These are phyloP conservation scores for Microctonus brassicae DNA, from an alignment of 2,888 invertebrate genomes.

Conservation along the genomic window DNA sequence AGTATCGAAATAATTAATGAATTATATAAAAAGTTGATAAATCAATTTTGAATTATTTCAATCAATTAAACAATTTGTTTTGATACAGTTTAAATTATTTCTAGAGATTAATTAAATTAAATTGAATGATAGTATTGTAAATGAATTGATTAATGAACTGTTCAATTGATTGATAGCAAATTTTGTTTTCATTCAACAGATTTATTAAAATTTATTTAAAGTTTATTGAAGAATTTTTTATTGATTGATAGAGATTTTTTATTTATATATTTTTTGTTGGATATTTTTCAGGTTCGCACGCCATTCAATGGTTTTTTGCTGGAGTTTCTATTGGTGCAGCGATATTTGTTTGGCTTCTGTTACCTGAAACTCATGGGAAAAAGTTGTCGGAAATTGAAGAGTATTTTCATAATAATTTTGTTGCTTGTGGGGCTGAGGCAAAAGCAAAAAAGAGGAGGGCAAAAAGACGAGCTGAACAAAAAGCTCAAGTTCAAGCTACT, in stretches of 20 bases:
- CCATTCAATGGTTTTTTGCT: conserved; percentile 74
- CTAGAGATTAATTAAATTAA: too few relatives aligned
- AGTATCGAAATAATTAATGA: too few relatives aligned
- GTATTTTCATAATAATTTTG: conserved; percentile 69
- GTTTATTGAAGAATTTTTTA: too few relatives aligned
- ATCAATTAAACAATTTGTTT: too few relatives aligned
- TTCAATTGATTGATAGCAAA: too few relatives aligned
- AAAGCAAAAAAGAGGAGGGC: conserved; percentile 53
- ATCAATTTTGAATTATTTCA: too few relatives aligned
- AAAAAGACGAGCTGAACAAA: conserved; percentile 48
- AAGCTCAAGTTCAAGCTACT: conserved; percentile 49
- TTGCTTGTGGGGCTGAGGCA: conserved; percentile 58
- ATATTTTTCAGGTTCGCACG: conserved; percentile 69
- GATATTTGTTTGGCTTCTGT: conserved; percentile 69
- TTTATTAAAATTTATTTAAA: conserved; percentile 10
- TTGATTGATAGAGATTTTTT: too few relatives aligned
- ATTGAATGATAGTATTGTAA: too few relatives aligned
- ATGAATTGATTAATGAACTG: too few relatives aligned
- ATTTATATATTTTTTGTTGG: conserved; percentile 58
- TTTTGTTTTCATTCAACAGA: background rate
- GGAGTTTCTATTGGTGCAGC: conserved; percentile 68
- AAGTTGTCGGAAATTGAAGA: conserved; percentile 70
- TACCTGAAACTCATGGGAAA: conserved; percentile 71
- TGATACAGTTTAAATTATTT: too few relatives aligned
- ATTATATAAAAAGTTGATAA: too few relatives aligned